A percentile compares a stretch with the other conserved stretches of the same genome.
These are phyloP conservation scores for Bicyclus anynana DNA, from an alignment of 1,140 invertebrate genomes.

Conservation along the genomic window DNA sequence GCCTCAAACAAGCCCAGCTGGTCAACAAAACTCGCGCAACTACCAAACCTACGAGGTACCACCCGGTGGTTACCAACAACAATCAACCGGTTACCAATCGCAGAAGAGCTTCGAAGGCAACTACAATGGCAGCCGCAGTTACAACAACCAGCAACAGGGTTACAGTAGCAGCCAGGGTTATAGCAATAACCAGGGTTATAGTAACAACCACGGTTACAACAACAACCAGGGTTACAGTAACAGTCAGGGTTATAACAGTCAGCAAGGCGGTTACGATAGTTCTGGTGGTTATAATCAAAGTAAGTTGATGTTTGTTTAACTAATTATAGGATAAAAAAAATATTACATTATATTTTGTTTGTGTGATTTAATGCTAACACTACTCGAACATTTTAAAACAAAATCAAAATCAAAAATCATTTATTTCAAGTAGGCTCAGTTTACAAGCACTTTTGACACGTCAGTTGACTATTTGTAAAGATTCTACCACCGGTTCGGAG, in stretches of 20 bases:
- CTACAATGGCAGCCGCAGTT: constrained; percentile 29
- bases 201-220: constrained; percentile 31
- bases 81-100: neutral
- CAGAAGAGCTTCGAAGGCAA: constrained; percentile 23
- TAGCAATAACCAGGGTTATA: constrained; percentile 26
- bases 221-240: constrained; percentile 32
- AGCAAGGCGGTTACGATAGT: constrained; percentile 29
- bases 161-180: constrained; percentile 34
- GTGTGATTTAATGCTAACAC: too few species aligned
- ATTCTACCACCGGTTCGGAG: too few species aligned
- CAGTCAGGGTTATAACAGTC: constrained; percentile 26
- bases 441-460: too few species aligned
- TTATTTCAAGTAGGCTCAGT: too few species aligned
- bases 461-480: too few species aligned
- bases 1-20: constrained; percentile 39
- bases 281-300: constrained; percentile 25
- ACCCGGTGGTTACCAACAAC: constrained; percentile 47
- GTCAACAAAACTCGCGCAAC: constrained; percentile 40
- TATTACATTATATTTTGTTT: too few species aligned
- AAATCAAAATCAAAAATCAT: too few species aligned
- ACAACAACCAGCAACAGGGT: constrained; percentile 28
- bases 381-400: too few species aligned
- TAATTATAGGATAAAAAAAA: too few species aligned
- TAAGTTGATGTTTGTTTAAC: neutral
- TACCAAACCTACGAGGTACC: constrained; percentile 66